Conservation (phyloP, 2,888 invertebrate genomes). For the Temnothorax rugatulus region DNA sequence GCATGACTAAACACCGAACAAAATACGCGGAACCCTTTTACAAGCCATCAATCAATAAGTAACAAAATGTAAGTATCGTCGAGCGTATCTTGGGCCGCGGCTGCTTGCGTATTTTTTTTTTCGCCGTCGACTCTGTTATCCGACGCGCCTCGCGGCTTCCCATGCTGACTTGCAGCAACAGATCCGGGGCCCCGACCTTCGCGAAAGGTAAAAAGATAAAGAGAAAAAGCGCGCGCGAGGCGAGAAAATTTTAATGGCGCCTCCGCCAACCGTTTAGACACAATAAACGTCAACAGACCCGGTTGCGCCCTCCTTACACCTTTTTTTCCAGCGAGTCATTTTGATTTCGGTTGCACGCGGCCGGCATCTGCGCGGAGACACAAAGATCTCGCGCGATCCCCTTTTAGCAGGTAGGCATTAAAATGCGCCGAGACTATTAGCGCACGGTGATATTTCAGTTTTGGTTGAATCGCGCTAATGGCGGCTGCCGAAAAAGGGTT, state of each 20-base stretch:
- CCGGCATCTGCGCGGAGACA: slow-evolving; percentile 67
- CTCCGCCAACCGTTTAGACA: slow-evolving; percentile 82
- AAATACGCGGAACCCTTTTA: slow-evolving; percentile 82
- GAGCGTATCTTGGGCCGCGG: slow-evolving; percentile 67
- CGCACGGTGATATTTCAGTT: slow-evolving; percentile 78
- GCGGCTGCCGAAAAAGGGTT: slow-evolving; percentile 70
- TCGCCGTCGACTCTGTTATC: slow-evolving; percentile 48
- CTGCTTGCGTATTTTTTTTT: slow-evolving; percentile 39
- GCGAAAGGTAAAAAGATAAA: slow-evolving; percentile 61
- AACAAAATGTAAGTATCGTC: slow-evolving; percentile 73
- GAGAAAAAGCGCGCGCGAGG: slow-evolving; percentile 45
- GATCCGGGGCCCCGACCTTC: slow-evolving; percentile 67
- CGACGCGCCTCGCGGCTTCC: slow-evolving; percentile 71
- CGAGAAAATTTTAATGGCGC: slow-evolving; percentile 82
- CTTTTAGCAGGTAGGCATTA: slow-evolving; percentile 69
- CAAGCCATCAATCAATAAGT: slow-evolving; percentile 83
- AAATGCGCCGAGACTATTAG: slow-evolving; percentile 76
- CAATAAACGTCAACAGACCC: slow-evolving; percentile 84
- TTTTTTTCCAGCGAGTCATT: slow-evolving; percentile 80
- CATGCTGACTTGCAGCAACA: slow-evolving; percentile 84
- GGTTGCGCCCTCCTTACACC: slow-evolving; percentile 79
- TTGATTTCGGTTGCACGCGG: slow-evolving; percentile 72
- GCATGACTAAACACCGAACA: slow-evolving; percentile 81
- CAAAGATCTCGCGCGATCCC: slow-evolving; percentile 60
- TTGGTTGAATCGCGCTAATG: slow-evolving; percentile 72